phyloP scores from a whole-genome alignment of 2,113 vertebrate species.

The Hippocampus comes region DNA sequence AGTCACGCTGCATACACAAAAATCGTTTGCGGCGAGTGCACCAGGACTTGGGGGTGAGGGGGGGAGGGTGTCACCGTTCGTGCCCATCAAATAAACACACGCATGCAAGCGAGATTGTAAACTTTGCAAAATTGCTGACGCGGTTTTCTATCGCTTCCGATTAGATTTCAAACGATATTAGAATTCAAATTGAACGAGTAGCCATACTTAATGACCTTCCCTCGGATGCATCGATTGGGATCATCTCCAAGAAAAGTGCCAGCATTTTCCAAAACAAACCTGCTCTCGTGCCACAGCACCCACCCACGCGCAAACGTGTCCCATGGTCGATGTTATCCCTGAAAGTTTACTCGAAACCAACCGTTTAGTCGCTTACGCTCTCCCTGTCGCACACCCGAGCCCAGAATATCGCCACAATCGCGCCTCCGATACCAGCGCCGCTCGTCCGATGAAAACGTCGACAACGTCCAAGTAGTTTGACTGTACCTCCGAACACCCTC shows the following conservation, averaged over 20 bases:
- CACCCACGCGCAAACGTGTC: slow-evolving; percentile 25
- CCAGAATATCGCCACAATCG: background rate
- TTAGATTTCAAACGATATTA: no score
- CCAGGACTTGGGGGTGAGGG: background rate
- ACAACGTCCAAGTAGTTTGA: slow-evolving; percentile 18
- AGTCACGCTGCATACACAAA: slow-evolving; percentile 44
- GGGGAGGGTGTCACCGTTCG: background rate
- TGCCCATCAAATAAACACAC: background rate
- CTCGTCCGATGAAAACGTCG: slow-evolving; percentile 1
- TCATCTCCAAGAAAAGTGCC: slow-evolving; percentile 36
- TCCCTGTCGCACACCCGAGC: no score
- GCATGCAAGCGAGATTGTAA: no score
- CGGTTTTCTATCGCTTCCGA: no score
- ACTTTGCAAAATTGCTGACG: no score
- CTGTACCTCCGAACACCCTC: background rate
- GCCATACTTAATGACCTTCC: slow-evolving; percentile 46
- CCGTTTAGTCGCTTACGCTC: slow-evolving; percentile 32
- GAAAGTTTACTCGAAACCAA: slow-evolving; percentile 55
- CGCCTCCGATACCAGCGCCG: slow-evolving; percentile 2
- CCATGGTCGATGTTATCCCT: slow-evolving; percentile 24
- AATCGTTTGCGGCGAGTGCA: background rate
- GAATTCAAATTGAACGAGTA: no score
- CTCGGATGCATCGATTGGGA: slow-evolving; percentile 8
- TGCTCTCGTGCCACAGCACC: slow-evolving; percentile 23
- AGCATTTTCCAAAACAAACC: slow-evolving; percentile 30